Evolutionary conservation across 2,888 invertebrate species (phyloP), one percentile per base, ranked within the genome.

Genomic region (Heliconius charithonia): DNA sequence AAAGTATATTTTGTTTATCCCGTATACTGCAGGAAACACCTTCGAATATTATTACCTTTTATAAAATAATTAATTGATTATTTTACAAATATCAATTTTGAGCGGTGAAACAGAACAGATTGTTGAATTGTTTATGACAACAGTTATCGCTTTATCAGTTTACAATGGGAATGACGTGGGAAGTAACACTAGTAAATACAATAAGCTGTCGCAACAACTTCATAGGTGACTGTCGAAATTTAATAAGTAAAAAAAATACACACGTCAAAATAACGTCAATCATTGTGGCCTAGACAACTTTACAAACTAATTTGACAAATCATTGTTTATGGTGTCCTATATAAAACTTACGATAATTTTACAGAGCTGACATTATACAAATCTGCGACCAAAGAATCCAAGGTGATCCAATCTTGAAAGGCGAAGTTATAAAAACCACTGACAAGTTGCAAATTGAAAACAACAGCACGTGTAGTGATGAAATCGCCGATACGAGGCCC

Each of bases 371-470:
- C 80, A 81, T 82, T 80, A 80, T 66, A 66, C 73, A 72, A 59
- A 66, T 72, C 62, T 25, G 67, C 63, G 74, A 67, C 45, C 70
- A 79, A 77, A 78, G 56, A 70, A 72, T 27, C 79, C 80, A 82
- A 82, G 80, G 80, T 75, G 80, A 81, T 80, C 79, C 79, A 74
- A 81, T 77, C 75, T 77, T 78, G 63, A 77, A 76, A 69, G 41
- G 41, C 76, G 13, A 71, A 77, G 72, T 73, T 73, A 77, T 67
- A 81, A 81, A 81, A 77, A 79, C 70, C 81, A 82, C 81, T 82
- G 79, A 85, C 83, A 85, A 84, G 81, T 83, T 76, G 83, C 81
- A 41, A 77, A 84, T 84, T 83, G 86, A 85, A 84, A 87, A 85
- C 85, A 85, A 82, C 78, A 65, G 27, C 81, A 81, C 81, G 79